A percentile compares a stretch with the other conserved stretches of the same genome.
These are phyloP conservation scores for Patiria pectinifera DNA, from an alignment of 53 echinoderm and acorn worm species.

Conservation along the genomic window DNA sequence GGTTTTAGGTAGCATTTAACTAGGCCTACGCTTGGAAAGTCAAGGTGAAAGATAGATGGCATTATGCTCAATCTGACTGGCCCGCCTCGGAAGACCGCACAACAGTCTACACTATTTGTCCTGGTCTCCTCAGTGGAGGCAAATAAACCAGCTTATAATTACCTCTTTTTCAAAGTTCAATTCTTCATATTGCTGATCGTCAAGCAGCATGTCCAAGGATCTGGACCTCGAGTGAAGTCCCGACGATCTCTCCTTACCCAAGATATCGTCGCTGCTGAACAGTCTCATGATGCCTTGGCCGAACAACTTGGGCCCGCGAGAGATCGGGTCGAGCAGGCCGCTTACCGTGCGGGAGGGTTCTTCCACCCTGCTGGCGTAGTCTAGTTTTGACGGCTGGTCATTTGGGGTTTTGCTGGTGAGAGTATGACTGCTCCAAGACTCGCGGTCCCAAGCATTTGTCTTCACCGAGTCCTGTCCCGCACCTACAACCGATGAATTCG, in stretches of 20 bases:
- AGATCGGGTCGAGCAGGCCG: slow-evolving; percentile 12
- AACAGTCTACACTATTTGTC: too few species aligned
- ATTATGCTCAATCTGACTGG: too few species aligned
- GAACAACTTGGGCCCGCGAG: slow-evolving; percentile 7
- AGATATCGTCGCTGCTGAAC: slow-evolving; percentile 14
- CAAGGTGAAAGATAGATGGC: too few species aligned
- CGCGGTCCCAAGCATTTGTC: slow-evolving; percentile 6
- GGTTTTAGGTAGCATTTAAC: too few species aligned
- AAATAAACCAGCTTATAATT: background rate
- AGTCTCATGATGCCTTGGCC: slow-evolving; percentile 39
- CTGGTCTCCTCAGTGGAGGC: background rate
- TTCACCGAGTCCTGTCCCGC: background rate
- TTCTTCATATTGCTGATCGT: slow-evolving; percentile 31
- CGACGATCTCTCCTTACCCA: too few species aligned
- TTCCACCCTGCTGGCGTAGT: background rate
- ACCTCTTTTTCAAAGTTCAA: slow-evolving; percentile 31
- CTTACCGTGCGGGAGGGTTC: background rate
- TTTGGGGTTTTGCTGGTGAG: background rate
- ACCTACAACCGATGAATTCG: background rate
- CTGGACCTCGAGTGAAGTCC: slow-evolving; percentile 12
- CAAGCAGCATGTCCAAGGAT: slow-evolving; percentile 59
- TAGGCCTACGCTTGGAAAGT: too few species aligned
- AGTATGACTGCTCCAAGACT: slow-evolving; percentile 47
- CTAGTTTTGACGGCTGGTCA: background rate
- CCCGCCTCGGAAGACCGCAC: too few species aligned